Conservation (phyloP, 2,113 vertebrate genomes). For the Fulica atra region DNA sequence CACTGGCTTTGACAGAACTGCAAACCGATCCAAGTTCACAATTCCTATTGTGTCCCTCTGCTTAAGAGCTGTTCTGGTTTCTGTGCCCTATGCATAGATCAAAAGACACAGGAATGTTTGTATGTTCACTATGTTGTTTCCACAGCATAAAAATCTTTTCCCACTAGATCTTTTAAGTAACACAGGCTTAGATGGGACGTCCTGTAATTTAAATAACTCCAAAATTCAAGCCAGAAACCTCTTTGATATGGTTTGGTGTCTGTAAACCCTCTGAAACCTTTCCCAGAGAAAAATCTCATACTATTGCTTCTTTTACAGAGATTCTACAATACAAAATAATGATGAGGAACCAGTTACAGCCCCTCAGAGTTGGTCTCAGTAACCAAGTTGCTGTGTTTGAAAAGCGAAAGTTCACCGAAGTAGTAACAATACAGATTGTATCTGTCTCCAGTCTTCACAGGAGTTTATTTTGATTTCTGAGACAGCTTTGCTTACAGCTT, state of each 20-base stretch:
- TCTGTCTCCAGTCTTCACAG: not conserved
- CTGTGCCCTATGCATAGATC: not conserved
- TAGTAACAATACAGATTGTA: not conserved
- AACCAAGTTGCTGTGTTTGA: not conserved
- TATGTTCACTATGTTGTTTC: not conserved
- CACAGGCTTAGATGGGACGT: not conserved
- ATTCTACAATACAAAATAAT: constrained; percentile 9
- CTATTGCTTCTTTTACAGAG: not conserved
- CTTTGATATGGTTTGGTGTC: not conserved
- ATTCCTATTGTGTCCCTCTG: not conserved
- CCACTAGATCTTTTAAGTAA: not conserved
- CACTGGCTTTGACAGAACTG: not conserved
- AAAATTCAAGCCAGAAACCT: not conserved
- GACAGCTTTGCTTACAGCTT: not conserved
- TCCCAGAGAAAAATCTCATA: not conserved
- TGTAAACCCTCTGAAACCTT: not conserved
- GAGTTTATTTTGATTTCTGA: constrained; percentile 24
- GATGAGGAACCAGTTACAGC: not conserved
- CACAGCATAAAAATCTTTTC: not conserved
- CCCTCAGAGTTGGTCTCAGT: constrained; percentile 22
- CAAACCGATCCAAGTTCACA: not conserved
- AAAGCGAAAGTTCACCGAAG: constrained; percentile 3
- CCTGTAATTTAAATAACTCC: constrained; percentile 6
- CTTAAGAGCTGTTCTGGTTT: not conserved
- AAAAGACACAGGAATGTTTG: not conserved